Conservation (phyloP, 2,888 invertebrate genomes). For the Aspidiotus destructor region DNA sequence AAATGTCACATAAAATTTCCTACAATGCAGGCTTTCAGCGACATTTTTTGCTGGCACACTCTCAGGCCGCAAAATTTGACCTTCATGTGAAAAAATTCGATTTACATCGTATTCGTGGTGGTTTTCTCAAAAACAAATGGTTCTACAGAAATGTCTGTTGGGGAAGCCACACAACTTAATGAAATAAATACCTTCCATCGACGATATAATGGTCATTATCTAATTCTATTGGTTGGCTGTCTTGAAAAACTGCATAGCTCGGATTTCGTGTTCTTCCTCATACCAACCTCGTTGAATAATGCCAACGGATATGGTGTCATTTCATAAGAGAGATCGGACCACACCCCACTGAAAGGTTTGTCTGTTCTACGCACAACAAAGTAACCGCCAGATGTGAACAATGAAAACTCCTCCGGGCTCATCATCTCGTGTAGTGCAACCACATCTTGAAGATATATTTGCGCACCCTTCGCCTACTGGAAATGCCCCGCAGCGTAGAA, state of each 20-base stretch:
- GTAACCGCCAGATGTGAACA: conserved; percentile 35
- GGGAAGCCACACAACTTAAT: background rate
- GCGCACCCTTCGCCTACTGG: conserved; percentile 21
- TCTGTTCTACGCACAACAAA: conserved; percentile 34
- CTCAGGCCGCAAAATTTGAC: no score
- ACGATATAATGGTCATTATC: background rate
- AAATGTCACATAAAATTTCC: no score
- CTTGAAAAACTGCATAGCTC: conserved; percentile 6
- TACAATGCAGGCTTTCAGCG: no score
- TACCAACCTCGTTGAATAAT: conserved; percentile 28
- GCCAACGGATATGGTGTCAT: conserved; percentile 36
- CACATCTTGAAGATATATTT: conserved; percentile 43
- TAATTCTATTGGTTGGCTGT: background rate
- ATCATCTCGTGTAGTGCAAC: conserved; percentile 37
- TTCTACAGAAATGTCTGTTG: no score
- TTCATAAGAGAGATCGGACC: conserved; percentile 35
- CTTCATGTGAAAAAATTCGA: no score
- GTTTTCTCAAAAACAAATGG: no score
- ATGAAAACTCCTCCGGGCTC: conserved; percentile 36
- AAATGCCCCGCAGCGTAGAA: conserved; percentile 33
- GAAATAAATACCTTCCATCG: background rate
- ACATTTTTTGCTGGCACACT: no score
- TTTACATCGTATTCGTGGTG: no score
- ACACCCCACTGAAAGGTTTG: conserved; percentile 34
- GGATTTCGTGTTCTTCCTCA: conserved; percentile 19